Base-by-base conservation (phyloP, 2,797 vertebrate species). In the Mionectes olivaceus region DNA sequence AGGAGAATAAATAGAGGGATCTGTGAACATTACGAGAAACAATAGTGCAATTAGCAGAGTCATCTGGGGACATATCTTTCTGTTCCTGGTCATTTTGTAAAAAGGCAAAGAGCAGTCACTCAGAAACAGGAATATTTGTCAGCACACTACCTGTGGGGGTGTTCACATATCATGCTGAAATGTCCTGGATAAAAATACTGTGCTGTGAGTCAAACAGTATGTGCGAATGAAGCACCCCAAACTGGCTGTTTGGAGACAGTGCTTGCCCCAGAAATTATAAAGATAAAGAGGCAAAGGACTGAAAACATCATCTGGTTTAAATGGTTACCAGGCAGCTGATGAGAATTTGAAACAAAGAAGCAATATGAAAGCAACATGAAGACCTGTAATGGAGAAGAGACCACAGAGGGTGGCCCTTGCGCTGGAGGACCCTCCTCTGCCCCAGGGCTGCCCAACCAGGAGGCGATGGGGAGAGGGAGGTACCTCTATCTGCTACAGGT, bases 401-500 rank as follows among this genome's bases (percentile, higher is more conserved):
- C 3, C 24, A 39, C n/a, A 59, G 17, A 10, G 23, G 24, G 22
- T 2, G 22, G 8, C 30, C 10, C 39, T 43, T 39, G 14, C 19
- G 19, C 39, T 41, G 13, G 19, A 32, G 28, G 13, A 43, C 7
- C 28, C 13, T 63, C 28, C 28, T 43, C 23, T 46, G 30, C 4
- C 11, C n/a, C 19, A 37, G 27, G 9, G 7, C 24, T 25, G 24
- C 13, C 44, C 21, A 73, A 5, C 28, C 13, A 33, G 46, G n/a
- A 50, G 19, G 13, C 23, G 32, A 32, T 32, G 7, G 25, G 25
- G 23, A 8, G 35, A 32, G 4, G 0, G 0, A 4, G 19, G 6
- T 17, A 13, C 5, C 1, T 23, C 22, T 25, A 13, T 7, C 28
- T 18, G 28, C 33, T 9, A 17, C 19, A 27, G 24, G 13, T 9